Evolutionary conservation across 2,797 vertebrate species (phyloP), one percentile per base, ranked within the genome.

Genomic region (Pseudomugil gertrudae): DNA sequence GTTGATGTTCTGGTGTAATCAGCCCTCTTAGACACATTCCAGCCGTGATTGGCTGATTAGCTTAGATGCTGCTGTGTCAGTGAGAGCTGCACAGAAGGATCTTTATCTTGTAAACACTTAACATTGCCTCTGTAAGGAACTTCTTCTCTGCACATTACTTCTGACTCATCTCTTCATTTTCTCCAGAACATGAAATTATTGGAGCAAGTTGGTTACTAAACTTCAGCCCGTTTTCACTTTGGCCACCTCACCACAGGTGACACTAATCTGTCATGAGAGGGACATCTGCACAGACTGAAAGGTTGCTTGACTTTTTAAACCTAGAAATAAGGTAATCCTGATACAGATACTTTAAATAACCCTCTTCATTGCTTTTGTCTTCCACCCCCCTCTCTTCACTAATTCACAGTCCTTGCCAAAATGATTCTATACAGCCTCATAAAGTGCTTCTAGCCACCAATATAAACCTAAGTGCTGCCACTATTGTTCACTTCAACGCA

Each of bases 31-130:
- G 79, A 84, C 81, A 87, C 84, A 81, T 87, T 71, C 85, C 81
- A 85, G 70, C 80, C 32, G 83, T 83, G 87, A 91, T 86, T 89
- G 87, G 87, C 74, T 89, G 88, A 92, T 91, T 90, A 90, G 78
- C 57, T 50, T 74, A 11, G 27, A 80, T 76, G 60, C 72, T 17
- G 17, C 35, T 32, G 68, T 84, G 76, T 77, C 73, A 14, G 65
- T 55, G 73, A 74, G 79, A 78, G 80, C 72, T 45, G 56, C 63
- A 73, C 32, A 2, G 53, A 63, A 55, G 58, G 40, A 72, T 78
- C 52, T 74, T 80, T 57, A 84, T 84, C 81, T 78, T 59, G 82
- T 76, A 83, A 88, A 87, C 80, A 83, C 85, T 88, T 86, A 63
- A 62, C 55, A 73, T 55, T 74, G 50, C 74, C 63, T 0, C 80